Conservation (phyloP, 2,113 vertebrate species). For the Shinisaurus crocodilurus region DNA sequence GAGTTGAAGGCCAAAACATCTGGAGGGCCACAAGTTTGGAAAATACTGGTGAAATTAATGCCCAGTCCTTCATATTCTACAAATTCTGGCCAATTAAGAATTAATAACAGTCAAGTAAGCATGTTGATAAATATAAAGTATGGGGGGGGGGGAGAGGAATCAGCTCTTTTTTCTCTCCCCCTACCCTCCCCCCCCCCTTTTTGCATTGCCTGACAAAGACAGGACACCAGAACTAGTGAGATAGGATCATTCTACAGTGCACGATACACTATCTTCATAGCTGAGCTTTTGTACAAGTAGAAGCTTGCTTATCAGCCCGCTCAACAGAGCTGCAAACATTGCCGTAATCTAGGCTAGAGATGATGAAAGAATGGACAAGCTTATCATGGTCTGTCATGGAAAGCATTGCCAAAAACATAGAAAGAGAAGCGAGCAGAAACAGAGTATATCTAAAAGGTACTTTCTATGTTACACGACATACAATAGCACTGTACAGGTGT, state of each 20-base stretch:
- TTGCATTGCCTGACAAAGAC: not conserved
- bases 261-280: not conserved
- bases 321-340: not conserved
- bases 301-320: not conserved
- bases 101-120: conserved; percentile 34
- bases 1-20: too few relatives aligned
- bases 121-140: not conserved
- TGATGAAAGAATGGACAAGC: not conserved
- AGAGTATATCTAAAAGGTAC: not conserved
- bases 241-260: conserved; percentile 32
- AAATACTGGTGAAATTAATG: not conserved
- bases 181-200: not conserved
- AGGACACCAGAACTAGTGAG: not conserved
- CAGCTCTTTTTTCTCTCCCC: conserved; percentile 14
- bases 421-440: not conserved
- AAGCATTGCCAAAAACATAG: not conserved
- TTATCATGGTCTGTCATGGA: not conserved
- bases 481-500: not conserved
- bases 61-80: not conserved
- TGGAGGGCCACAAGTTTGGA: too few relatives aligned
- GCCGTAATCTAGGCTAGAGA: accelerated
- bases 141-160: too few relatives aligned
- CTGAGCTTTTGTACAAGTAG: conserved; percentile 25
- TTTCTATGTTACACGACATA: not conserved
- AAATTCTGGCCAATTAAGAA: not conserved